Conservation (phyloP, 2,797 vertebrate species). For the Morelia viridis region DNA sequence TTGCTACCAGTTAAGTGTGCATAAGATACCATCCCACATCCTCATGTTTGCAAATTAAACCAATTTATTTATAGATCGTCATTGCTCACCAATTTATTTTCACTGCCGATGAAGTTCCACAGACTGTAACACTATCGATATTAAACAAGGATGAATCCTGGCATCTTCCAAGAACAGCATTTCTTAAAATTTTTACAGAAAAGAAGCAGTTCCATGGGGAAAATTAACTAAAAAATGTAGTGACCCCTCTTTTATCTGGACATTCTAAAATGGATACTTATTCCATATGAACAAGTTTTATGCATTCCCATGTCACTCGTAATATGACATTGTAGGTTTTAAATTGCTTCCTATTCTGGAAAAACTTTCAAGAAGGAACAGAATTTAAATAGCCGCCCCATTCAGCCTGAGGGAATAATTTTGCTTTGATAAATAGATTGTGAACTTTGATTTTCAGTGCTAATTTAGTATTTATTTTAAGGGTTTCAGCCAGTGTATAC, state of each 20-base stretch:
- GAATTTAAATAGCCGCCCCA: background rate
- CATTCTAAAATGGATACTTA: background rate
- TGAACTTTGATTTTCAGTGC: background rate
- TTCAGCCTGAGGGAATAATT: background rate
- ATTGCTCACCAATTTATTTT: background rate
- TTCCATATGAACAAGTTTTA: background rate
- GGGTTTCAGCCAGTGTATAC: background rate
- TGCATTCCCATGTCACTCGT: background rate
- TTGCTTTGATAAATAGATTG: slow-evolving; percentile 2
- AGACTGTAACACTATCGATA: background rate
- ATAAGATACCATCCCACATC: background rate
- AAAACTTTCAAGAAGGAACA: background rate
- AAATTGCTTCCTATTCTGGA: background rate
- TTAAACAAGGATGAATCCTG: background rate
- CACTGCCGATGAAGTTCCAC: background rate
- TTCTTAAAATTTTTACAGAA: background rate
- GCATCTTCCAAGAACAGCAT: background rate
- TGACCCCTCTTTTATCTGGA: background rate
- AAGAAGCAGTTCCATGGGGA: background rate
- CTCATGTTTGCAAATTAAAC: background rate
- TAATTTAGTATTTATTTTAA: slow-evolving; percentile 26
- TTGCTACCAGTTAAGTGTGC: background rate
- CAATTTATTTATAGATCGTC: slow-evolving; percentile 1
- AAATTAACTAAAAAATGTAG: background rate
- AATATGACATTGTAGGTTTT: background rate